Percentiles rank a stretch among this genome's conserved stretches.
These are phyloP conservation scores for Catamblyrhynchus diadema DNA, from an alignment of 2,797 vertebrate species.

Conservation along the genomic window DNA sequence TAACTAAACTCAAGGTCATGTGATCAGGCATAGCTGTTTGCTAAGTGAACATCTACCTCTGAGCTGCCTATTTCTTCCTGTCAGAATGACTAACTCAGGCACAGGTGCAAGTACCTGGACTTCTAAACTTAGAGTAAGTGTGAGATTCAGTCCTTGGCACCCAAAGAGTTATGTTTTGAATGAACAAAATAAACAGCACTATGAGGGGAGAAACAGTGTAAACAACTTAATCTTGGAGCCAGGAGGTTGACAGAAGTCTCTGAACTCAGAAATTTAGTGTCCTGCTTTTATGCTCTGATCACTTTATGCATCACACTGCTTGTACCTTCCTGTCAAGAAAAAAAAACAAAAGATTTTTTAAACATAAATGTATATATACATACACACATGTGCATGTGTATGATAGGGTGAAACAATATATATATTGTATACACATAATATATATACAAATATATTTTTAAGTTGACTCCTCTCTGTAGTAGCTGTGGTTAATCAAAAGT, in stretches of 20 bases:
- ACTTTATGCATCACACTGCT: neutral
- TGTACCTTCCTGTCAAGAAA: neutral
- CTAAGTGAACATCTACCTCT: neutral
- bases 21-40: neutral
- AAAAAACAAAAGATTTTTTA: neutral
- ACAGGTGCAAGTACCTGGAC: neutral
- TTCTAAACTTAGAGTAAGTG: neutral
- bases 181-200: neutral
- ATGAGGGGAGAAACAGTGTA: neutral
- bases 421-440: neutral
- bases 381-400: rapidly evolving
- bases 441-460: neutral
- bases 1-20: neutral
- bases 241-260: neutral
- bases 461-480: neutral
- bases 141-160: neutral
- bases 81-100: neutral
- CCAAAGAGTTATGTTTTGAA: neutral
- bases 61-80: neutral
- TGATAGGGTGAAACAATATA: neutral
- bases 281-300: neutral
- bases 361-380: neutral
- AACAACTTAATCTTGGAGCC: conserved; percentile 20
- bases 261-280: neutral
- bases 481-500: neutral